Conservation (phyloP, 2,113 vertebrate species). For the Strix aluco region DNA sequence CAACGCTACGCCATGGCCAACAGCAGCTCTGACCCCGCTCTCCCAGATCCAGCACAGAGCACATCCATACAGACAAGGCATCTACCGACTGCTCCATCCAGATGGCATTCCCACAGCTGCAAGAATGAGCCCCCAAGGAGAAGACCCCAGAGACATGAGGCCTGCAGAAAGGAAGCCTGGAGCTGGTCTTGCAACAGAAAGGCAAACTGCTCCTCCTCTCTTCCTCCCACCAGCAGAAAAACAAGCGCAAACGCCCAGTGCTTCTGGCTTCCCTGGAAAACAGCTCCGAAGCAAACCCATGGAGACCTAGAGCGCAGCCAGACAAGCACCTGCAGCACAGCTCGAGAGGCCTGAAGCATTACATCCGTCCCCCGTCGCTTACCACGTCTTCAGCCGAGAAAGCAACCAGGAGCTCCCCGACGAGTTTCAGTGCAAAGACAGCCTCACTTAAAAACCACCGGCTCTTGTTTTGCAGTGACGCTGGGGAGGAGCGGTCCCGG, state of each 20-base stretch:
- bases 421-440: neutral
- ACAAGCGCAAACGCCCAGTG: neutral
- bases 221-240: constrained; percentile 18
- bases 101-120: neutral
- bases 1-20: rapidly evolving
- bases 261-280: neutral
- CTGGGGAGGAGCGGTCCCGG: neutral
- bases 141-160: neutral
- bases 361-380: neutral
- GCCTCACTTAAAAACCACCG: neutral
- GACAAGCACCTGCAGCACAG: neutral
- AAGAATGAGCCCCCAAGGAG: neutral
- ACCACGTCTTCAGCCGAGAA: neutral
- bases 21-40: neutral
- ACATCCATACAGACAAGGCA: neutral
- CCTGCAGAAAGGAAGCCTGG: neutral
- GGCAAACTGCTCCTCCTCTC: neutral
- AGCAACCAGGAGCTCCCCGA: neutral
- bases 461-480: neutral
- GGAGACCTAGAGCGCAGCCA: neutral
- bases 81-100: neutral
- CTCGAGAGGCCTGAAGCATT: rapidly evolving
- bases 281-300: neutral
- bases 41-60: neutral
- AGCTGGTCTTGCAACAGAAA: neutral